Conservation (phyloP, 2,888 invertebrate species). For the Campopleginae sp. region DNA sequence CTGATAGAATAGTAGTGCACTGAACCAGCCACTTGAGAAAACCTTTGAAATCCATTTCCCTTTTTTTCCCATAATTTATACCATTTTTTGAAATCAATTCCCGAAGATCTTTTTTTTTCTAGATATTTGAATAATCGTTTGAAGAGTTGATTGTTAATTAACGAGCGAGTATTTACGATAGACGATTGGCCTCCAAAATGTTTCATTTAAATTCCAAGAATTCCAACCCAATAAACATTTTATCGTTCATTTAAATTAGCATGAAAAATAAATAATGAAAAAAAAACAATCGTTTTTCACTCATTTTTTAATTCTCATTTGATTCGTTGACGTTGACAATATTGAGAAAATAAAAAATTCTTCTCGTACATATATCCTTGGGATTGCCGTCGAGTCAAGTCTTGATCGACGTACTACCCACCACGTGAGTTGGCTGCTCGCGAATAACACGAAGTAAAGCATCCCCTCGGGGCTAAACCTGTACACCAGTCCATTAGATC, state of each 20-base stretch:
- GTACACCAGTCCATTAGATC: conserved; percentile 48
- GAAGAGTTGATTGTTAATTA: background rate
- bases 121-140: background rate
- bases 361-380: conserved; percentile 8
- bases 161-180: background rate
- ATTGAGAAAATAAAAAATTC: background rate
- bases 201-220: background rate
- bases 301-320: background rate
- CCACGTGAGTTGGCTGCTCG: conserved; percentile 40
- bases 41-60: background rate
- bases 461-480: conserved; percentile 49
- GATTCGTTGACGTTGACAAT: background rate
- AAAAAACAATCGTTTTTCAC: background rate
- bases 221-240: background rate
- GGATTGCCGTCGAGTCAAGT: conserved; percentile 24
- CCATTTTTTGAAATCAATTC: background rate
- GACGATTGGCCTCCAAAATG: background rate
- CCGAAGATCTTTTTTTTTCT: background rate
- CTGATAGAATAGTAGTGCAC: conserved; percentile 30
- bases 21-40: conserved; percentile 12
- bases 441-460: conserved; percentile 50
- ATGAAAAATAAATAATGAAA: background rate
- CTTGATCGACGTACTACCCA: conserved; percentile 52
- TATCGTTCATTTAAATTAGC: background rate
- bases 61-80: background rate